Evolutionary conservation across 2,888 invertebrate genomes (phyloP).

Genomic region (Notocelia uddmanniana): DNA sequence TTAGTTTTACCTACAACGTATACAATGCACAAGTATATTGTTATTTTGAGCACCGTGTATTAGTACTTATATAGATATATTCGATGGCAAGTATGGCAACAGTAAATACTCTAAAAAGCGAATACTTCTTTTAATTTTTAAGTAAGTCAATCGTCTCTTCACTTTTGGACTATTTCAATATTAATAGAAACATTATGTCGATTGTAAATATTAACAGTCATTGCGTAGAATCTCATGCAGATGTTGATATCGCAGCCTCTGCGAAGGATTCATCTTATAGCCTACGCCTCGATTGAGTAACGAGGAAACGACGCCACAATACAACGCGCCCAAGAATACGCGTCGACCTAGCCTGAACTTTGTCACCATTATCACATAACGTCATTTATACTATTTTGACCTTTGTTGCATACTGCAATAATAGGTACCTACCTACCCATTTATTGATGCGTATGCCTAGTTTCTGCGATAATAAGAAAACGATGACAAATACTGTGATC

Average conservation of each 20-base stretch:
- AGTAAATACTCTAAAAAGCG: no score
- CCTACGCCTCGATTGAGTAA: slow-evolving; percentile 19
- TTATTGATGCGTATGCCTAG: background rate
- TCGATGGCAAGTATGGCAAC: no score
- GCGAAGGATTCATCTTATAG: slow-evolving; percentile 2
- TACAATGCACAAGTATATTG: no score
- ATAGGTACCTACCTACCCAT: background rate
- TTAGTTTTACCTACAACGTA: no score
- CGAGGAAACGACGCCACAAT: slow-evolving; percentile 19
- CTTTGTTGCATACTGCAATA: slow-evolving; percentile 17
- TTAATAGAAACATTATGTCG: no score
- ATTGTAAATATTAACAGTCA: background rate
- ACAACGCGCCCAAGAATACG: background rate
- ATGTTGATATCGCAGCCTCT: background rate
- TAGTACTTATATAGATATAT: no score
- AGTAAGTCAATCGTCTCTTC: no score
- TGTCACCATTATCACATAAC: slow-evolving; percentile 12
- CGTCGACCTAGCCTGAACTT: slow-evolving; percentile 18
- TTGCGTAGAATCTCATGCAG: background rate
- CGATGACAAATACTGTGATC: background rate
- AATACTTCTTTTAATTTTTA: no score
- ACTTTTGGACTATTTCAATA: no score
- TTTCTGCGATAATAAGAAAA: background rate
- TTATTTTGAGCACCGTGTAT: no score
- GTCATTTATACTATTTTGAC: slow-evolving; percentile 18